Percentiles rank a stretch among this genome's conserved stretches.
These are phyloP conservation scores for Cyclura pinguis DNA, from an alignment of 2,797 vertebrate species.

Conservation along the genomic window DNA sequence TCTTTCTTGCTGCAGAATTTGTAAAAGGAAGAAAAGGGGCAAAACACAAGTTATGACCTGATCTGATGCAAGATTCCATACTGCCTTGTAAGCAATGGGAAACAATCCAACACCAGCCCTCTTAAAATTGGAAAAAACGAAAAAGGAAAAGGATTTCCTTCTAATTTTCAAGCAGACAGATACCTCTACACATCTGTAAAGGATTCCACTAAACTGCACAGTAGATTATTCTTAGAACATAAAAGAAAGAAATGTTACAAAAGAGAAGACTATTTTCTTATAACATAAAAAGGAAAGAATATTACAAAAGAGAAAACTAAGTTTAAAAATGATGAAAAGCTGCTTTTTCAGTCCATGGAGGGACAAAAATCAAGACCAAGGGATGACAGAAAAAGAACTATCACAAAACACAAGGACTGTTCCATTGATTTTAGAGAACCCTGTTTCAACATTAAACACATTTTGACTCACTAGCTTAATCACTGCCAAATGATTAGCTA, in stretches of 20 bases:
- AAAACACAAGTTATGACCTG: neutral
- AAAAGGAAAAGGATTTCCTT: neutral
- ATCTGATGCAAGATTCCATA: neutral
- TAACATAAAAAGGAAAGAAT: neutral
- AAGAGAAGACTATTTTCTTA: too few relatives aligned
- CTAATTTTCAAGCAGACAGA: neutral
- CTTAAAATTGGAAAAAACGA: neutral
- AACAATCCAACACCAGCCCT: neutral
- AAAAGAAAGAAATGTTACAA: neutral
- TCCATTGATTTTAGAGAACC: conserved; percentile 10
- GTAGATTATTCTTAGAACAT: neutral
- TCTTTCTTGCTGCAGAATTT: neutral
- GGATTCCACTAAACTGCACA: neutral
- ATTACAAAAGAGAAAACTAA: neutral
- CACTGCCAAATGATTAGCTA: conserved; percentile 20
- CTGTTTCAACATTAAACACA: neutral
- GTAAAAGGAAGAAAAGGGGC: neutral
- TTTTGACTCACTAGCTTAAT: conserved; percentile 4
- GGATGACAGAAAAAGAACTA: neutral
- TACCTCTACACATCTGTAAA: neutral
- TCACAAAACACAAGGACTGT: neutral
- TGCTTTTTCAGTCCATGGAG: neutral
- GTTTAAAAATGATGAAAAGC: neutral
- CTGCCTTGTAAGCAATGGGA: neutral
- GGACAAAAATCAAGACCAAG: neutral